phyloP scores from a whole-genome alignment of 1,140 invertebrate species.

The Lepidotrigona ventralis region DNA sequence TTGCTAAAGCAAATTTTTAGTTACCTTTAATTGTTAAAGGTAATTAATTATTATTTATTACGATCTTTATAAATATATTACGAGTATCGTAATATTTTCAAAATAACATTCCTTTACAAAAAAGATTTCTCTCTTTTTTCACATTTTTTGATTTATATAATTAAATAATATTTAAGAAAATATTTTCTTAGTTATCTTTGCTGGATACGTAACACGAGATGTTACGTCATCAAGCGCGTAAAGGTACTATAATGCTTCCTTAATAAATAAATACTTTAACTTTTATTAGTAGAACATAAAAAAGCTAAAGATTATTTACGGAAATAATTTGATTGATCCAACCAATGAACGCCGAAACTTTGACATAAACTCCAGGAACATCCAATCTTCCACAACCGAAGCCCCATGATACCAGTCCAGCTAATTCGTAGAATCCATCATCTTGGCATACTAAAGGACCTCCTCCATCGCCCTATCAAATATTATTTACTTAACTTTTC shows the following conservation, averaged over 20 bases:
- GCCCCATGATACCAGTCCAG: slow-evolving; percentile 94
- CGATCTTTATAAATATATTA: slow-evolving; percentile 2
- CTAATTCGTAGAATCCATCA: slow-evolving; percentile 95
- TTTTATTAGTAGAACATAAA: slow-evolving; percentile 31
- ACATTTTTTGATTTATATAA: neutral
- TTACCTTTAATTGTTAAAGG: slow-evolving; percentile 20
- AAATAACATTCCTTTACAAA: slow-evolving; percentile 17
- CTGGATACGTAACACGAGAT: slow-evolving; percentile 7
- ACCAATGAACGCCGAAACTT: slow-evolving; percentile 95
- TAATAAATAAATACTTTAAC: slow-evolving; percentile 58
- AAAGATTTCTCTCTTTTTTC: neutral
- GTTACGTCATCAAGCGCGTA: slow-evolving; percentile 51
- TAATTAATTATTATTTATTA: neutral
- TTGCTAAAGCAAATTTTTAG: slow-evolving; percentile 16
- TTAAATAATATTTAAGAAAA: slow-evolving; percentile 1
- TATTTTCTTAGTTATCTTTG: slow-evolving; percentile 4
- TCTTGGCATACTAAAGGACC: slow-evolving; percentile 95
- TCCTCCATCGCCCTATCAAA: slow-evolving; percentile 91
- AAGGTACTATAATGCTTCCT: slow-evolving; percentile 51
- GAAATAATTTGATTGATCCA: slow-evolving; percentile 99
- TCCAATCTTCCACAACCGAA: slow-evolving; percentile 94
- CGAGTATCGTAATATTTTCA: slow-evolving; percentile 14
- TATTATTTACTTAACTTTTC: neutral
- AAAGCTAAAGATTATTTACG: slow-evolving; percentile 90
- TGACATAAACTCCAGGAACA: slow-evolving; percentile 96